Conservation (phyloP, 2,113 vertebrate species). For the Menidia beryllina region DNA sequence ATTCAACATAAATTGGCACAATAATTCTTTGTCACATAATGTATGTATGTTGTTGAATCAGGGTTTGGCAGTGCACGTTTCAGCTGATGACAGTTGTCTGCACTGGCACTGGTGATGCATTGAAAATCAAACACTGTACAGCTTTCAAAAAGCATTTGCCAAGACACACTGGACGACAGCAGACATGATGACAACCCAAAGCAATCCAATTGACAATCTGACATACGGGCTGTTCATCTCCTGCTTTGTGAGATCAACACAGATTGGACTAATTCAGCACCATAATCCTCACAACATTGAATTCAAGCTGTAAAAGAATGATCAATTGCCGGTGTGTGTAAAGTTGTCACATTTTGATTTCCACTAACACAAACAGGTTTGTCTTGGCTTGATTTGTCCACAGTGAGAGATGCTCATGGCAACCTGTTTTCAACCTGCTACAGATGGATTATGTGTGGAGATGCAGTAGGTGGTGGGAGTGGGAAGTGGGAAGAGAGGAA, state of each 20-base stretch:
- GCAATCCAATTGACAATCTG: slow-evolving; percentile 52
- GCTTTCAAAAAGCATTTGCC: slow-evolving; percentile 47
- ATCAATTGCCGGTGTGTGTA: slow-evolving; percentile 26
- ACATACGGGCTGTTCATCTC: slow-evolving; percentile 68
- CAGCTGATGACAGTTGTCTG: slow-evolving; percentile 40
- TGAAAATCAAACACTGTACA: slow-evolving; percentile 49
- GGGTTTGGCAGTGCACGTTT: slow-evolving; percentile 25
- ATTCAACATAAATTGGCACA: slow-evolving; percentile 22
- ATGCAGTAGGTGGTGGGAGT: slow-evolving; percentile 10
- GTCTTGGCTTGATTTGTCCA: slow-evolving; percentile 39
- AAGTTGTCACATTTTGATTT: slow-evolving; percentile 49
- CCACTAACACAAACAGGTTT: slow-evolving; percentile 51
- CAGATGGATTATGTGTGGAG: slow-evolving; percentile 41
- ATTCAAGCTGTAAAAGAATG: slow-evolving; percentile 49
- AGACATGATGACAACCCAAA: slow-evolving; percentile 53
- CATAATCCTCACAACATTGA: slow-evolving; percentile 60
- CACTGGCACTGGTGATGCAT: slow-evolving; percentile 23
- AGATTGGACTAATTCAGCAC: slow-evolving; percentile 64
- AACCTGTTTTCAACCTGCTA: slow-evolving; percentile 45
- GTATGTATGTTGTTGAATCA: slow-evolving; percentile 22
- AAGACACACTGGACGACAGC: slow-evolving; percentile 54
- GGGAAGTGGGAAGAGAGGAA: slow-evolving; percentile 4
- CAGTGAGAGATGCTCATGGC: slow-evolving; percentile 14
- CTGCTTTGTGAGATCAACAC: slow-evolving; percentile 71
- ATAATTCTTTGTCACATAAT: slow-evolving; percentile 7